Evolutionary conservation across 2,888 invertebrate genomes (phyloP).

Genomic region (Seladonia tumulorum): DNA sequence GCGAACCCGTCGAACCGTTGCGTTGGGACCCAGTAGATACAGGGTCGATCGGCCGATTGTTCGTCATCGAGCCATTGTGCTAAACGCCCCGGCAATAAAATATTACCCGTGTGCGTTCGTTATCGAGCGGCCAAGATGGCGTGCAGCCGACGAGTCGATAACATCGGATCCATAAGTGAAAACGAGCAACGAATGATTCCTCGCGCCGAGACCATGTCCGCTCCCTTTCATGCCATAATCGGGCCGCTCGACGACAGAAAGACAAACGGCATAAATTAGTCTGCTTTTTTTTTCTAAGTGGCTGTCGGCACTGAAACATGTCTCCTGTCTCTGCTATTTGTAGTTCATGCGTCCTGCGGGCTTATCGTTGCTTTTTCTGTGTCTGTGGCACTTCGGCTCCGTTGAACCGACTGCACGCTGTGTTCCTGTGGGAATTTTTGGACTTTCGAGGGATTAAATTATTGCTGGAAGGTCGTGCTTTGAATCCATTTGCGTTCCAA

Average conservation of each 20-base stretch:
- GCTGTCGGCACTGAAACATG: neutral
- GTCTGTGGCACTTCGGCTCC: neutral
- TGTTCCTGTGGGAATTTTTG: neutral
- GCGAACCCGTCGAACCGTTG: neutral
- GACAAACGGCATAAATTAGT: conserved; percentile 6
- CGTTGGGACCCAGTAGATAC: neutral
- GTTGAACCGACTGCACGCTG: neutral
- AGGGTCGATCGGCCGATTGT: conserved; percentile 10
- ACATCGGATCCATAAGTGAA: neutral
- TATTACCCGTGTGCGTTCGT: neutral
- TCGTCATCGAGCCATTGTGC: conserved; percentile 8
- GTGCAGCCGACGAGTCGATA: neutral
- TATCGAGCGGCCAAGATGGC: conserved; percentile 6
- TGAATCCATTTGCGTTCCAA: neutral
- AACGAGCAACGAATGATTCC: conserved; percentile 1
- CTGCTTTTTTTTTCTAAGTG: neutral
- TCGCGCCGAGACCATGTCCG: neutral
- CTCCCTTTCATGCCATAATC: neutral
- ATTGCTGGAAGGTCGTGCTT: neutral
- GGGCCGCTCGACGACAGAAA: neutral
- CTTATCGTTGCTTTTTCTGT: neutral
- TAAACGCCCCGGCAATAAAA: conserved; percentile 30
- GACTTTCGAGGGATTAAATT: neutral
- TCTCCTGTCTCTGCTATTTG: neutral
- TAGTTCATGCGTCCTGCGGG: neutral